Conservation (phyloP, 2,888 invertebrate species). For the Oligia fasciuncula region DNA sequence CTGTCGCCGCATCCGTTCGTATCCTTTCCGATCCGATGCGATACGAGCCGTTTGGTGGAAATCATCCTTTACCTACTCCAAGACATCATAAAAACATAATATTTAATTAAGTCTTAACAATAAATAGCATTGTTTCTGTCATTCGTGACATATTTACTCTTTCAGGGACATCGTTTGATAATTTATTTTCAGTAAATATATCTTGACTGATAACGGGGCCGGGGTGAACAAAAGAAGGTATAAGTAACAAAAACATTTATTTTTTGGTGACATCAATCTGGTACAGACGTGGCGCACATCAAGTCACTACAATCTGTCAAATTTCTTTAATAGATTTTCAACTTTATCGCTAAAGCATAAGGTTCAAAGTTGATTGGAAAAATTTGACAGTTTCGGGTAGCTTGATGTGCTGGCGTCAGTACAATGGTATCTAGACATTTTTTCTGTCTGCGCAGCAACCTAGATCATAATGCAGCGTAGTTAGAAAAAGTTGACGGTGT, state of each 20-base stretch:
- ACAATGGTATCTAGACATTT: neutral
- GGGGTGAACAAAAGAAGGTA: neutral
- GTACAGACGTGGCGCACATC: neutral
- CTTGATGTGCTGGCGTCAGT: too few relatives aligned
- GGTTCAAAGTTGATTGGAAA: too few relatives aligned
- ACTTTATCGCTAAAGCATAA: too few relatives aligned
- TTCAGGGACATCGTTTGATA: constrained; percentile 4
- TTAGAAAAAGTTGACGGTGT: neutral
- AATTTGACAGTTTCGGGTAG: too few relatives aligned
- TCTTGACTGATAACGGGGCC: constrained; percentile 6
- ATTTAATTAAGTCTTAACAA: constrained; percentile 7
- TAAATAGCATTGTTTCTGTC: constrained; percentile 15
- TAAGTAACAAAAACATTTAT: neutral
- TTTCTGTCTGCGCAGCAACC: neutral
- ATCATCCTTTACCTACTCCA: neutral
- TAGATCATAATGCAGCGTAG: neutral
- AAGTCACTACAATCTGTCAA: too few relatives aligned
- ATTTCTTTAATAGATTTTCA: too few relatives aligned
- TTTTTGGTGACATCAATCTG: neutral
- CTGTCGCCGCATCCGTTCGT: too few relatives aligned
- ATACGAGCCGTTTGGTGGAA: too few relatives aligned
- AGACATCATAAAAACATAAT: neutral
- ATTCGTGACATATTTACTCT: constrained; percentile 26
- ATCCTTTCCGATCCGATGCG: too few relatives aligned
- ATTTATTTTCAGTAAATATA: constrained; percentile 9